Conservation (phyloP, 2,888 invertebrate species). For the Acronicta leporina region DNA sequence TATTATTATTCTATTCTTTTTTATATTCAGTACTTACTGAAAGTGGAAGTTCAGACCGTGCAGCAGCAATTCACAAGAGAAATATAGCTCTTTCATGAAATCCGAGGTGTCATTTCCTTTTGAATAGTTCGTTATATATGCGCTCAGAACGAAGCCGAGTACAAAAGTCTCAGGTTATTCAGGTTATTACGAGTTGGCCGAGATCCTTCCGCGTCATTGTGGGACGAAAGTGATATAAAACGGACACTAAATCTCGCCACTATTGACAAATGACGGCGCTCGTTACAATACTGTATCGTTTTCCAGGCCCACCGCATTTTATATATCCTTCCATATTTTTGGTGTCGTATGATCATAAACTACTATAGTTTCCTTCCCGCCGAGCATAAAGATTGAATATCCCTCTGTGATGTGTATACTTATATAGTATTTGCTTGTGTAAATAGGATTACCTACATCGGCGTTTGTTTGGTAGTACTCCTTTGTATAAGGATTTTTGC, state of each 20-base stretch:
- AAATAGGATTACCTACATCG: constrained; percentile 54
- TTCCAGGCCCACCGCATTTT: constrained; percentile 71
- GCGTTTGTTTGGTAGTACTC: constrained; percentile 49
- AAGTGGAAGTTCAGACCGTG: constrained; percentile 46
- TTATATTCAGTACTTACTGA: constrained; percentile 34
- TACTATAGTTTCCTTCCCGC: constrained; percentile 58
- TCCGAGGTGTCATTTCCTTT: constrained; percentile 80
- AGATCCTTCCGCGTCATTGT: constrained; percentile 61
- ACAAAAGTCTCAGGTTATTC: constrained; percentile 76
- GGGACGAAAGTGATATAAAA: constrained; percentile 68
- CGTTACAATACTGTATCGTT: constrained; percentile 78
- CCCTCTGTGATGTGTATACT: constrained; percentile 42
- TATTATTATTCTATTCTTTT: too few species aligned
- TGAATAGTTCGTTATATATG: constrained; percentile 81
- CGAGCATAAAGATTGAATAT: constrained; percentile 58
- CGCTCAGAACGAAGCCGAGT: constrained; percentile 60
- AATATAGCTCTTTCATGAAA: constrained; percentile 77
- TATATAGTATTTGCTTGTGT: constrained; percentile 49
- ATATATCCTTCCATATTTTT: constrained; percentile 69
- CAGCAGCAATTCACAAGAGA: constrained; percentile 56
- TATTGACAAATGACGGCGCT: constrained; percentile 80
- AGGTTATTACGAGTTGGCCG: constrained; percentile 69
- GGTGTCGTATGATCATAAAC: constrained; percentile 67
- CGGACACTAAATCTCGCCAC: constrained; percentile 73
- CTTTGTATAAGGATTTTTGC: constrained; percentile 48